A percentile compares a stretch with the other conserved stretches of the same genome.
These are phyloP conservation scores for Sciurus carolinensis DNA, from an alignment of 2,797 vertebrate genomes.

Conservation along the genomic window DNA sequence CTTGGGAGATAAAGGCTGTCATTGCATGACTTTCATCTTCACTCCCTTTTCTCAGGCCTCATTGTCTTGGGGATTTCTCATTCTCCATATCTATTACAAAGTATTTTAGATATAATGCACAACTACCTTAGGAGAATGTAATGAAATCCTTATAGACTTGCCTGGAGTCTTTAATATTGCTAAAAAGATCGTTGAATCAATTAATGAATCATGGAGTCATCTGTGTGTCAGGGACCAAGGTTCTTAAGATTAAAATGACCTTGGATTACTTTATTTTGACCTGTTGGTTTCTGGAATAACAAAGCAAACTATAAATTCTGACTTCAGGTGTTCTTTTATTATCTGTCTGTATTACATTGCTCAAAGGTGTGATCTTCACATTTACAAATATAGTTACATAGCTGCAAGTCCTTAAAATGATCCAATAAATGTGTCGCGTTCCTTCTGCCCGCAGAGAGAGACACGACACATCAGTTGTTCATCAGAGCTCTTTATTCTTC, in stretches of 20 bases:
- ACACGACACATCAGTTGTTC: too few relatives aligned
- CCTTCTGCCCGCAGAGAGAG: too few relatives aligned
- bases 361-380: not conserved
- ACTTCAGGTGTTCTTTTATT: not conserved
- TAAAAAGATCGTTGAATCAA: not conserved
- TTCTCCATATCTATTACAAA: too few relatives aligned
- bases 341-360: not conserved
- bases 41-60: too few relatives aligned
- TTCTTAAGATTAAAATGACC: not conserved
- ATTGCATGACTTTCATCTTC: too few relatives aligned
- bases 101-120: not conserved
- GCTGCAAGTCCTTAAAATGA: not conserved
- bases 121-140: not conserved
- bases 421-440: not conserved
- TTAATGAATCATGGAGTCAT: not conserved
- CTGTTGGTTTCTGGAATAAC: not conserved
- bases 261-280: not conserved
- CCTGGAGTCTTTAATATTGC: not conserved
- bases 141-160: not conserved
- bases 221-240: not conserved
- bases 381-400: not conserved
- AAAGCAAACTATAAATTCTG: not conserved
- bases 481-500: too few relatives aligned
- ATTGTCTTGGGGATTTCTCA: too few relatives aligned
- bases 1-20: too few relatives aligned